Evolutionary conservation across 2,888 invertebrate species (phyloP).

Genomic region (Yponomeuta plumbellus): DNA sequence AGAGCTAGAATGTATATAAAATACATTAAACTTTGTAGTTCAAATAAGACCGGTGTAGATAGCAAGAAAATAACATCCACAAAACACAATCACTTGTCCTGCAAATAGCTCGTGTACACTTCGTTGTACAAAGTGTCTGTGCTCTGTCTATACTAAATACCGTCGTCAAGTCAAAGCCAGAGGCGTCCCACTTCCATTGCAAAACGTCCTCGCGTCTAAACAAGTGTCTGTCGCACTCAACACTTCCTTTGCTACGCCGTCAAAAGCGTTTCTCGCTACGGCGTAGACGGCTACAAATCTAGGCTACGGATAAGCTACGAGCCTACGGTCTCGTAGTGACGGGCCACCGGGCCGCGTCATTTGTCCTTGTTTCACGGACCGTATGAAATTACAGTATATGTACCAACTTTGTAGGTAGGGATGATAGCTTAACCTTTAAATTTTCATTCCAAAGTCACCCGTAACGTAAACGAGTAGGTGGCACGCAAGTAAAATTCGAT

Average conservation of each 20-base stretch:
- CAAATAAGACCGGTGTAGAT: no score
- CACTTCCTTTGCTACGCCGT: not conserved
- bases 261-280: slow-evolving; percentile 27
- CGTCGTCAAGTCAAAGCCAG: not conserved
- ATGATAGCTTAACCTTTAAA: no score
- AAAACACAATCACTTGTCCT: no score
- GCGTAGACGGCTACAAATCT: slow-evolving; percentile 30
- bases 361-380: not conserved
- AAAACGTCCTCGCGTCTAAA: not conserved
- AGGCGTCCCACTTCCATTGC: not conserved
- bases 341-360: not conserved
- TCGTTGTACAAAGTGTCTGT: no score
- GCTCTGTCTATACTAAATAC: not conserved
- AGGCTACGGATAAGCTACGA: slow-evolving; percentile 12
- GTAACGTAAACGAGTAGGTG: no score
- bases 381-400: not conserved
- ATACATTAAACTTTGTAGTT: no score
- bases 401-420: not conserved
- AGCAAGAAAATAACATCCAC: no score
- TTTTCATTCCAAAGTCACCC: no score
- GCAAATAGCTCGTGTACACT: no score
- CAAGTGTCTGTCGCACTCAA: not conserved
- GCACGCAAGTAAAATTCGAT: no score
- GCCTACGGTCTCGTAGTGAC: slow-evolving; percentile 7
- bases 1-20: no score